Conservation (phyloP, 1,140 invertebrate genomes). For the Zaprionus kolodkinae region DNA sequence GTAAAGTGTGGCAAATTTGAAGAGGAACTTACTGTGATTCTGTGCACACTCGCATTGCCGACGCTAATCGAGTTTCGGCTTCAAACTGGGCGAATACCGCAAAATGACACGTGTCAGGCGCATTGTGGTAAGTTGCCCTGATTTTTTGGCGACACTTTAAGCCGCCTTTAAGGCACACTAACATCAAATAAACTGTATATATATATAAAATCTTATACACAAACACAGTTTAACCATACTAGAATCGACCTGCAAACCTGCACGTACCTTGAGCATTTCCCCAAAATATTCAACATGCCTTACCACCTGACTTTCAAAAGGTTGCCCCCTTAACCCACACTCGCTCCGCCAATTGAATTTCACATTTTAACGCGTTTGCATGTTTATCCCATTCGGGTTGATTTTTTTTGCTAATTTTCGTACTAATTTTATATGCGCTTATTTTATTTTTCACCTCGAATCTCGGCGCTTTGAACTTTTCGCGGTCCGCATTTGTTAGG, state of each 20-base stretch:
- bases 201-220: conserved; percentile 17
- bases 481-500: conserved; percentile 23
- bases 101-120: conserved; percentile 82
- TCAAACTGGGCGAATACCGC: conserved; percentile 76
- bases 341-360: conserved; percentile 48
- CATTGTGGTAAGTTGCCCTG: conserved; percentile 69
- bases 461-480: conserved; percentile 62
- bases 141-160: conserved; percentile 6
- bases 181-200: conserved; percentile 6
- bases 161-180: conserved; percentile 34
- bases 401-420: conserved; percentile 33
- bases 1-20: background rate
- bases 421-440: conserved; percentile 65
- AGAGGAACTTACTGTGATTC: conserved; percentile 6
- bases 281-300: conserved; percentile 31
- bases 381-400: conserved; percentile 36
- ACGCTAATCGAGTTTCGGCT: conserved; percentile 47
- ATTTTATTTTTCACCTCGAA: conserved; percentile 50
- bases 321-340: conserved; percentile 8
- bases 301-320: background rate
- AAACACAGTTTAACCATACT: conserved; percentile 16
- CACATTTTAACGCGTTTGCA: conserved; percentile 72
- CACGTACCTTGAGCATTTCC: conserved; percentile 32
- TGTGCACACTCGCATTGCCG: conserved; percentile 39
- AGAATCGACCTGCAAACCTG: conserved; percentile 4